phyloP scores from a whole-genome alignment of 1,140 invertebrate genomes.

The Laupala kohalensis region DNA sequence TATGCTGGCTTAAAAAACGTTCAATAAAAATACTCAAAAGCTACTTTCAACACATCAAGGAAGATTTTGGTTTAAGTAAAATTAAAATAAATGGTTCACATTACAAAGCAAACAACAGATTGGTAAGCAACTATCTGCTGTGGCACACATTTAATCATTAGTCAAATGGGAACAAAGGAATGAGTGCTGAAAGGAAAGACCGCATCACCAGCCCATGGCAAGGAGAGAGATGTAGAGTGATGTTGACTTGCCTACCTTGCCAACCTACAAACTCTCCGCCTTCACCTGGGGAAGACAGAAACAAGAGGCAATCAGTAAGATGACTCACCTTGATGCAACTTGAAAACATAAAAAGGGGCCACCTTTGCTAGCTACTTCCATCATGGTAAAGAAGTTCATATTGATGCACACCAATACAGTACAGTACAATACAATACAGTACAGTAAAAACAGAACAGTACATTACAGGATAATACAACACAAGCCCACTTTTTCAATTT shows the following conservation, averaged over 20 bases:
- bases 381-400: neutral
- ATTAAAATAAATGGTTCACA: too few species aligned
- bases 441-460: neutral
- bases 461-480: neutral
- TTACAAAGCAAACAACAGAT: too few species aligned
- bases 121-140: too few species aligned
- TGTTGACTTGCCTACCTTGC: constrained; percentile 56
- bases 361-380: neutral
- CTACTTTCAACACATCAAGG: too few species aligned
- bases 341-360: neutral
- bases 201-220: constrained; percentile 27
- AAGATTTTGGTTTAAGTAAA: too few species aligned
- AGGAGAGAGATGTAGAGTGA: constrained; percentile 36
- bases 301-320: constrained; percentile 32
- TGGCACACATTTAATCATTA: constrained; percentile 6
- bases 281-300: constrained; percentile 47
- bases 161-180: constrained; percentile 11
- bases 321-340: neutral
- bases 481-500: neutral
- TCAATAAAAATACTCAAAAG: too few species aligned
- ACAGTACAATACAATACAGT: constrained; percentile 16
- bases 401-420: neutral
- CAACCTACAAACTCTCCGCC: constrained; percentile 71
- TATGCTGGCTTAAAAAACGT: too few species aligned
- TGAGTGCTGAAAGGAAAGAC: constrained; percentile 12